Percentiles rank a stretch among this genome's conserved stretches.
phyloP scores from a whole-genome alignment of 2,888 invertebrate genomes.

The Lasioglossum leucozonium region DNA sequence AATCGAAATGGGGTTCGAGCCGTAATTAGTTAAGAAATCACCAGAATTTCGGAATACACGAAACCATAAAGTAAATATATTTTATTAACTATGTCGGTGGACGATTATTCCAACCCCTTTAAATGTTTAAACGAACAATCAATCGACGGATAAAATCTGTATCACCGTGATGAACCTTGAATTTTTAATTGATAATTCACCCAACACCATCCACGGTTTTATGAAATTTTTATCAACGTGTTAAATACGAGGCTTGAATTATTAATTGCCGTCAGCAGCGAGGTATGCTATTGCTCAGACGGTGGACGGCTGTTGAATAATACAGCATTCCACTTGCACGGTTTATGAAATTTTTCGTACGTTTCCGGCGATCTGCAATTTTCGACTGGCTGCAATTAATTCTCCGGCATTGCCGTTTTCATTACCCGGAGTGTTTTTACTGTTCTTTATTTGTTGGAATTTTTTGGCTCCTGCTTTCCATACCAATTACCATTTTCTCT shows the following conservation, averaged over 20 bases:
- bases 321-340: background rate
- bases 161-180: background rate
- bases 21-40: background rate
- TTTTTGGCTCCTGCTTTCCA: background rate
- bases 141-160: background rate
- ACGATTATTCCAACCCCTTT: background rate
- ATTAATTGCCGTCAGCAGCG: conserved; percentile 27
- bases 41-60: background rate
- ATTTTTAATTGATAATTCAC: background rate
- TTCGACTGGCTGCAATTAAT: background rate
- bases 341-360: background rate
- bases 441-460: background rate
- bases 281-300: conserved; percentile 15
- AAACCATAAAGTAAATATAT: background rate
- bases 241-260: conserved; percentile 41
- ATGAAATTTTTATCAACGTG: background rate
- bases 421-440: background rate
- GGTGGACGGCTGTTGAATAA: background rate
- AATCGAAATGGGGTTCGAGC: background rate
- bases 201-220: background rate
- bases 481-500: background rate
- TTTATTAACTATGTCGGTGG: background rate
- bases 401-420: background rate
- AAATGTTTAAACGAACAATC: background rate
- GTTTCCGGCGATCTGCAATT: background rate